Evolutionary conservation across 1,140 invertebrate genomes (phyloP), one percentile per base, ranked within the genome.

Genomic region (Hydropsyche tenuis): DNA sequence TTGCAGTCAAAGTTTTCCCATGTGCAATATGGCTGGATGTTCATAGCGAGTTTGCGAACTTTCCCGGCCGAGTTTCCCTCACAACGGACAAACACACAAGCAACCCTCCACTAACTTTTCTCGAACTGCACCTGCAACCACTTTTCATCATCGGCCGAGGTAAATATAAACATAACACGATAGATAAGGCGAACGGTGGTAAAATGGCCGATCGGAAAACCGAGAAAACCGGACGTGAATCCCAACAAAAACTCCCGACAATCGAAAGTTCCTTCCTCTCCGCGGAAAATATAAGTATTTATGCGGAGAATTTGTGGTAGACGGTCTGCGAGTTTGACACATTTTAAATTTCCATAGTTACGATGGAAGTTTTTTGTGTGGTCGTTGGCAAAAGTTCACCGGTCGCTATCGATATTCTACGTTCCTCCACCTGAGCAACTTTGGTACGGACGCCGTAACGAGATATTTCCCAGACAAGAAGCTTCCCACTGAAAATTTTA

Each of bases 341-440:
- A 65, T 65, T 65, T 65, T 65, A 65, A 65, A 65, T 65, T 65
- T 65, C 42, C 63, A 65, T 65, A 65, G 63, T 60, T 23, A 60
- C 53, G 53, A 12, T 18, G 20, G 22, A 45, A 65, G 63, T 45
- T 65, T 65, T 65, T 65, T 16, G 60, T n/a, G 14, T 25, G 60
- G 27, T 20, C 48, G 20, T 53, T 53, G 48, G 48, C 48, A 53
- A 53, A 53, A 53, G 48, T 53, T 53, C 48, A 20, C 48, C 48
- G 30, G 20, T 53, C 48, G 48, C 16, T 53, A 53, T 20, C 48
- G 16, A 53, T 16, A 12, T 48, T 48, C 45, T 16, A n/a, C 45
- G 11, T 48, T 48, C 45, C 45, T 48, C 45, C 56, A 60, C 56
- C 56, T 60, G 56, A 23, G 56, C 7, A 60, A 60, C 22, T 60